These are phyloP conservation scores for Chunga burmeisteri DNA, from an alignment of 2,113 vertebrate species.

Conservation along the genomic window DNA sequence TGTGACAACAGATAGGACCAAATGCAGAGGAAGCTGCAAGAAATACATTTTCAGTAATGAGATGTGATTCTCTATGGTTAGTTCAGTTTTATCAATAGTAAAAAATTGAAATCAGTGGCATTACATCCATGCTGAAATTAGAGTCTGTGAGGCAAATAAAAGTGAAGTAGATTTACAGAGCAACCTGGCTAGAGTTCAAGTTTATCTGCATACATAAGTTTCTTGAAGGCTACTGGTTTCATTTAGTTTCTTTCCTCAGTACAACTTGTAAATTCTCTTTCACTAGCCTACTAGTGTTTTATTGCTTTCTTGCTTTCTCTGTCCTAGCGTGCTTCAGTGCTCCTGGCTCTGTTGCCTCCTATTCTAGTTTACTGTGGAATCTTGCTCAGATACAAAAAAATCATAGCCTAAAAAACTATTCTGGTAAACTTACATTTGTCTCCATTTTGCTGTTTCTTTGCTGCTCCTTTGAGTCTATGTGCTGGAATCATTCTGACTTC, in stretches of 20 bases:
- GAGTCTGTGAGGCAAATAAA: not conserved
- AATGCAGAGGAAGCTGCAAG: not conserved
- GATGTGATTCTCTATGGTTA: not conserved
- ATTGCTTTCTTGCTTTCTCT: not conserved
- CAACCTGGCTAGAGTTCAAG: not conserved
- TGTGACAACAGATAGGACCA: not conserved
- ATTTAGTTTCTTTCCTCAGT: not conserved
- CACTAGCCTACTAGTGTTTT: not conserved
- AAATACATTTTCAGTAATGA: not conserved
- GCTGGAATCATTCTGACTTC: not conserved
- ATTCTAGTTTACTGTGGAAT: not conserved
- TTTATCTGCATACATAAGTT: not conserved
- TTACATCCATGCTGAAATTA: not conserved
- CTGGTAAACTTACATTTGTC: not conserved
- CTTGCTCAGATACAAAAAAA: not conserved
- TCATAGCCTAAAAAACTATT: not conserved
- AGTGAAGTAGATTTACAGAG: not conserved
- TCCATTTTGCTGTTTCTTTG: not conserved
- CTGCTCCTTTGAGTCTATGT: not conserved
- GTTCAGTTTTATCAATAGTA: not conserved
- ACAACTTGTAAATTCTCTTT: not conserved
- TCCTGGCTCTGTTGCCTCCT: not conserved
- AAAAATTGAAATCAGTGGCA: not conserved
- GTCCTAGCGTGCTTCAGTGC: not conserved
- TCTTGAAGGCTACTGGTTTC: not conserved